Percentiles rank a stretch among this genome's conserved stretches.
These are phyloP conservation scores for Mormyrops attenuatus DNA, from an alignment of 2,797 vertebrate genomes.

Conservation along the genomic window DNA sequence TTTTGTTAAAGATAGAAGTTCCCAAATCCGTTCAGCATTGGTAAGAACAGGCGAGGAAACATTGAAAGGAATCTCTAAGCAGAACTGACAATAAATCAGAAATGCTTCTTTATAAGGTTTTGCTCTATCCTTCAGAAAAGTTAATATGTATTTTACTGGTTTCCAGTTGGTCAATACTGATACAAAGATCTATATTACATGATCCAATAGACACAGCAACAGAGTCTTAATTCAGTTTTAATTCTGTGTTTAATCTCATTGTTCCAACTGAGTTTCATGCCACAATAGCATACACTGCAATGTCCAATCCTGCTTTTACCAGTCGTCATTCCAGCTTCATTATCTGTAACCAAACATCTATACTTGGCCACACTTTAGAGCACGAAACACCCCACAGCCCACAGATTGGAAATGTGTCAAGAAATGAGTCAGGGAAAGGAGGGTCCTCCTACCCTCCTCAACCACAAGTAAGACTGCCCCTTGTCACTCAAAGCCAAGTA, in stretches of 20 bases:
- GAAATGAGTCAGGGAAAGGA: neutral
- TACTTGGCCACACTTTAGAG: neutral
- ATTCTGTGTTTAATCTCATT: neutral
- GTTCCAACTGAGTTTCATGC: neutral
- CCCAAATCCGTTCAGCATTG: neutral
- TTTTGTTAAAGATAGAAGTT: neutral
- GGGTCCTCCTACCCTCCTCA: neutral
- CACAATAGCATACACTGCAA: neutral
- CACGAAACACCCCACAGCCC: neutral
- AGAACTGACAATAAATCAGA: neutral
- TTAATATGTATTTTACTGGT: neutral
- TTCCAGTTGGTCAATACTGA: neutral
- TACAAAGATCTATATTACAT: neutral
- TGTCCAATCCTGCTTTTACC: neutral
- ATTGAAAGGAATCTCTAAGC: neutral
- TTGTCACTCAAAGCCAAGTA: neutral
- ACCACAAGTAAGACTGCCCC: neutral
- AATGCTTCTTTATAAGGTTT: neutral
- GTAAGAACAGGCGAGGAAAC: neutral
- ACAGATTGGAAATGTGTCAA: constrained; percentile 11
- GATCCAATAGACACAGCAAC: neutral
- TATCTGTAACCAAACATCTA: neutral
- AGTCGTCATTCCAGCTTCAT: neutral
- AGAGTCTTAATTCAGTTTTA: neutral
- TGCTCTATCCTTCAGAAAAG: neutral